Conservation (phyloP, 2,797 vertebrate species). For the Chlorospingus semifuscus region DNA sequence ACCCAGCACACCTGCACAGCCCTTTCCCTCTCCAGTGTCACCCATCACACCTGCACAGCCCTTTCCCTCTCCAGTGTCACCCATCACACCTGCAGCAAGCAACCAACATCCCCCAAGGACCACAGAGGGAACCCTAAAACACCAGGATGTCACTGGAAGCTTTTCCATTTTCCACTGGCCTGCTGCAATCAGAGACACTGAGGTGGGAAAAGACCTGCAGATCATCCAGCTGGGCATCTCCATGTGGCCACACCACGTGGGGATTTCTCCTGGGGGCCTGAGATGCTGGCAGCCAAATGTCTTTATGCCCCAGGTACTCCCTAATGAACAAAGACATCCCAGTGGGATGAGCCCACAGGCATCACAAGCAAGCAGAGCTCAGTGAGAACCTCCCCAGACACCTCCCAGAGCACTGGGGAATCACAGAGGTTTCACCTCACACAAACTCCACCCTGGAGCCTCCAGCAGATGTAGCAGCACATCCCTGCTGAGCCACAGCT, state of each 20-base stretch:
- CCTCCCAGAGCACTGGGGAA: background rate
- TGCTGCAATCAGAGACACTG: background rate
- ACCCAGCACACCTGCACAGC: too few species aligned
- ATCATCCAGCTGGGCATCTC: background rate
- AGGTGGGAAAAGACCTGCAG: background rate
- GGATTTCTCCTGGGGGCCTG: background rate
- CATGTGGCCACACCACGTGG: rapidly evolving
- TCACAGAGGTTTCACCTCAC: background rate
- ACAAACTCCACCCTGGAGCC: background rate
- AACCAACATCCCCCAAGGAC: background rate
- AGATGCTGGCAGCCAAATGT: background rate
- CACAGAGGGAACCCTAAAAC: background rate
- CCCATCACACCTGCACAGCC: too few species aligned
- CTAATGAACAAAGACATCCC: rapidly evolving
- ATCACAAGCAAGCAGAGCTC: rapidly evolving
- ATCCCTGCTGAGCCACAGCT: background rate
- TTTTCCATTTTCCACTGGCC: background rate
- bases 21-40: too few species aligned
- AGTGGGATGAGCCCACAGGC: background rate
- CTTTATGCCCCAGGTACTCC: background rate
- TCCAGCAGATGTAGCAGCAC: background rate
- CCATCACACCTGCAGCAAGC: background rate
- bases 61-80: background rate
- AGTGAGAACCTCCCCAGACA: background rate
- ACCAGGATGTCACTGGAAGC: rapidly evolving